phyloP scores from a whole-genome alignment of 2,888 invertebrate genomes.

The Drymonia ruficornis region DNA sequence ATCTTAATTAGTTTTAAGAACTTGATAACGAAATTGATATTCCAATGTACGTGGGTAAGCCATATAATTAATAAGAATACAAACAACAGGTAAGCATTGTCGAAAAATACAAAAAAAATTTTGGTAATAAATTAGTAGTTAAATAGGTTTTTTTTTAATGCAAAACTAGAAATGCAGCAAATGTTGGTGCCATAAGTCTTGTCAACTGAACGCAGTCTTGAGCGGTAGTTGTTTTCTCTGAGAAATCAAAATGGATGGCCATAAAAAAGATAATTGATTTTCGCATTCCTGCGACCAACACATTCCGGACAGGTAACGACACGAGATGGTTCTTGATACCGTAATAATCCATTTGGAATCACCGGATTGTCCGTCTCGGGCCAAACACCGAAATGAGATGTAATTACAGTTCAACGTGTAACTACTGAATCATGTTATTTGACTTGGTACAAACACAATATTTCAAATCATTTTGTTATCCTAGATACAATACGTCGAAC shows the following conservation, averaged over 20 bases:
- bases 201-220: constrained; percentile 20
- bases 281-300: constrained; percentile 37
- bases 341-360: constrained; percentile 15
- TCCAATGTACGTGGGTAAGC: too few relatives aligned
- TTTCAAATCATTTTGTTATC: background rate
- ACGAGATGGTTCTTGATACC: constrained; percentile 20
- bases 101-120: too few relatives aligned
- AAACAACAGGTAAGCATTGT: too few relatives aligned
- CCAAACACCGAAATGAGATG: too few relatives aligned
- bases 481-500: background rate
- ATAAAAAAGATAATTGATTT: constrained; percentile 48
- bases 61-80: too few relatives aligned
- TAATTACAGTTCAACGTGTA: background rate
- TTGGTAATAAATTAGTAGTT: too few relatives aligned
- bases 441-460: too few relatives aligned
- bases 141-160: too few relatives aligned
- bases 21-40: too few relatives aligned
- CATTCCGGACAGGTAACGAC: constrained; percentile 38
- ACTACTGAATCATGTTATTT: too few relatives aligned
- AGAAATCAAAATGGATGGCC: constrained; percentile 31
- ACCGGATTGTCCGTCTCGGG: constrained; percentile 9
- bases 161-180: constrained; percentile 9
- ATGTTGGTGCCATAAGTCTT: constrained; percentile 23
- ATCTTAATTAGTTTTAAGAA: too few relatives aligned
- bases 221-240: constrained; percentile 23